These are phyloP conservation scores for Hydrocynus forskahlii DNA, from an alignment of 2,797 vertebrate species.

Conservation along the genomic window DNA sequence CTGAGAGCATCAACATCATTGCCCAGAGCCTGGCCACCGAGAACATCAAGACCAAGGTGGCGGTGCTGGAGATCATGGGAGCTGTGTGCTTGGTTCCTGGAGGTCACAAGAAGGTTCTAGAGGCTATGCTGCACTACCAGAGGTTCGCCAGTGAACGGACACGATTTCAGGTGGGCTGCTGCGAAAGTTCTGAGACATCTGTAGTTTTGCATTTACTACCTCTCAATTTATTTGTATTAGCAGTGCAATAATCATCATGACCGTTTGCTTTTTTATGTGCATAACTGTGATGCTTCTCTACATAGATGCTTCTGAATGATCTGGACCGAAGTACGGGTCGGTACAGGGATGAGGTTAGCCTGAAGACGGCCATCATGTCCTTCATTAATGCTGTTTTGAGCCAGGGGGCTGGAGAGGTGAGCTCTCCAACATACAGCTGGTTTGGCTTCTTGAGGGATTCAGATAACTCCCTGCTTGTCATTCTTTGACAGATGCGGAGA, in stretches of 20 bases:
- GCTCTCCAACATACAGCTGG: constrained; percentile 36
- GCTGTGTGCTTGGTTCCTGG: constrained; percentile 98
- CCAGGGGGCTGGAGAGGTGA: constrained; percentile 96
- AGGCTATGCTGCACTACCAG: constrained; percentile 98
- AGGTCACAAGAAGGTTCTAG: constrained; percentile 95
- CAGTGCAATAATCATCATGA: background rate
- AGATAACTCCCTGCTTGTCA: background rate
- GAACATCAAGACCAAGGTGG: constrained; percentile 98
- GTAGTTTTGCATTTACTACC: background rate
- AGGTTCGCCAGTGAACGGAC: constrained; percentile 94
- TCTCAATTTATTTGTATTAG: background rate
- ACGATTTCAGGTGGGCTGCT: constrained; percentile 88
- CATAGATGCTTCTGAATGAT: constrained; percentile 94
- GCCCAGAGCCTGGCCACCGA: constrained; percentile 98
- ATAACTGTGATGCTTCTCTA: background rate
- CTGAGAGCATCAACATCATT: constrained; percentile 97
- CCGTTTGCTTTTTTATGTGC: background rate
- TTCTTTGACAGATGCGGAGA: background rate
- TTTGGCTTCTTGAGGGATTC: background rate
- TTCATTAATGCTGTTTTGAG: constrained; percentile 98
- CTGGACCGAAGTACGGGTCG: constrained; percentile 94
- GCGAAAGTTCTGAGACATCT: too few relatives aligned
- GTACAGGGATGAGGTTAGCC: constrained; percentile 96
- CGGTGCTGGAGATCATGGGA: constrained; percentile 98
- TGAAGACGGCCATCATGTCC: constrained; percentile 99